Conservation (phyloP, 1,140 invertebrate genomes). For the Eumeta japonica region DNA sequence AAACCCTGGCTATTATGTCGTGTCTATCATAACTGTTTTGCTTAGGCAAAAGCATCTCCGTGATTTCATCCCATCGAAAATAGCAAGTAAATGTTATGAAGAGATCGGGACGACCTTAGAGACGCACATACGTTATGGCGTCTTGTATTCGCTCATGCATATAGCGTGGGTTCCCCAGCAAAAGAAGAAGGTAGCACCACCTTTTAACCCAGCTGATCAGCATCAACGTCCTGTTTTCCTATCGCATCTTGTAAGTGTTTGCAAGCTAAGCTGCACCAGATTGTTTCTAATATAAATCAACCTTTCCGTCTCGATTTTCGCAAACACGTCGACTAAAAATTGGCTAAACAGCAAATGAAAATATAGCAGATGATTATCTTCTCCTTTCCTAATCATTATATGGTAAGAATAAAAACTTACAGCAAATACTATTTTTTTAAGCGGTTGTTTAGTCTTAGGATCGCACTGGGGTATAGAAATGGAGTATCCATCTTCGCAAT, state of each 20-base stretch:
- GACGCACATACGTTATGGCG: conserved; percentile 22
- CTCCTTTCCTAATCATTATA: conserved; percentile 18
- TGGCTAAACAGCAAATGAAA: conserved; percentile 19
- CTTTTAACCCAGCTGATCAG: too few species aligned
- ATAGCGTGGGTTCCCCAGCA: conserved; percentile 5
- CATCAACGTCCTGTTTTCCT: too few species aligned
- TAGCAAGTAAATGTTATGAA: conserved; percentile 48
- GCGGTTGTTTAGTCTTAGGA: too few species aligned
- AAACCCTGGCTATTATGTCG: too few species aligned
- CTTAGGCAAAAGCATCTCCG: conserved; percentile 20
- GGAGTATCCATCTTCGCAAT: conserved; percentile 17
- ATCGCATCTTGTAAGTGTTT: conserved; percentile 18
- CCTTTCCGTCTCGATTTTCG: conserved; percentile 19
- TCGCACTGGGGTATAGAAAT: conserved; percentile 18
- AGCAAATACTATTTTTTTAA: conserved; percentile 20
- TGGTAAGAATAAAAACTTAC: conserved; percentile 21
- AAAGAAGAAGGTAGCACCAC: conserved; percentile 5
- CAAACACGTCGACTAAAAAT: conserved; percentile 22
- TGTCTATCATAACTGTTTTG: too few species aligned
- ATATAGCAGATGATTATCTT: conserved; percentile 18
- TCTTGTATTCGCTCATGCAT: conserved; percentile 8
- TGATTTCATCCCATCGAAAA: conserved; percentile 41
- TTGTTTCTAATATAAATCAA: conserved; percentile 16
- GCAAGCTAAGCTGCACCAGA: conserved; percentile 16
- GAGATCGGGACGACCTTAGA: conserved; percentile 36